Evolutionary conservation across 2,888 invertebrate genomes (phyloP).

Genomic region (Cantharis flavilabris): DNA sequence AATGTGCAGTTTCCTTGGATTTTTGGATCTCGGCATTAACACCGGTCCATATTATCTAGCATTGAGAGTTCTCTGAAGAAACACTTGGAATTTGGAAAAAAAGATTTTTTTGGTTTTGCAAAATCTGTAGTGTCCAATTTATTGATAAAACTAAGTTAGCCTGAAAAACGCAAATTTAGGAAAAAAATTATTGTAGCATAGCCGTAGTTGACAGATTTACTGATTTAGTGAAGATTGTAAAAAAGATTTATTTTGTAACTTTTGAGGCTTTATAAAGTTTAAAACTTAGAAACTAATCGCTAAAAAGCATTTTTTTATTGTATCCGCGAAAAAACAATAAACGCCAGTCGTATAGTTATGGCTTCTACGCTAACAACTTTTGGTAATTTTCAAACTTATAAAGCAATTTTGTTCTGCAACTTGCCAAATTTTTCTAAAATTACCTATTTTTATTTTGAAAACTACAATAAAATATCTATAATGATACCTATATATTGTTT

Average conservation of each 20-base stretch:
- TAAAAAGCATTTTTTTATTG: conserved; percentile 26
- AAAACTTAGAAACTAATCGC: conserved; percentile 28
- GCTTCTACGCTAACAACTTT: conserved; percentile 21
- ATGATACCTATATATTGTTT: background rate
- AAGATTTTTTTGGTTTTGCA: no score
- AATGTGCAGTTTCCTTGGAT: no score
- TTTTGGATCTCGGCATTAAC: no score
- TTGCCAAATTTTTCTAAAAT: background rate
- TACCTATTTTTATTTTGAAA: conserved; percentile 1
- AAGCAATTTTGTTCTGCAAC: background rate
- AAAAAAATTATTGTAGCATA: background rate
- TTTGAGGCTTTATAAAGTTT: conserved; percentile 26
- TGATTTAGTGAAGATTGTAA: conserved; percentile 26
- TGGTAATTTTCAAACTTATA: conserved; percentile 5
- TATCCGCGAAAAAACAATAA: conserved; percentile 25
- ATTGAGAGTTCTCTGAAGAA: no score
- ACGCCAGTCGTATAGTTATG: conserved; percentile 21
- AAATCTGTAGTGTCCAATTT: background rate
- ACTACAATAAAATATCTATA: background rate
- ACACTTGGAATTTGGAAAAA: no score
- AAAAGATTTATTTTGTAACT: conserved; percentile 26
- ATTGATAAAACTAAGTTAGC: background rate
- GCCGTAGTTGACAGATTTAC: conserved; percentile 20
- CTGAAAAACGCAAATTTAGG: background rate
- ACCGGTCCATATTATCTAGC: no score